Evolutionary conservation across 2,113 vertebrate species (phyloP).

Genomic region (Tautogolabrus adspersus): DNA sequence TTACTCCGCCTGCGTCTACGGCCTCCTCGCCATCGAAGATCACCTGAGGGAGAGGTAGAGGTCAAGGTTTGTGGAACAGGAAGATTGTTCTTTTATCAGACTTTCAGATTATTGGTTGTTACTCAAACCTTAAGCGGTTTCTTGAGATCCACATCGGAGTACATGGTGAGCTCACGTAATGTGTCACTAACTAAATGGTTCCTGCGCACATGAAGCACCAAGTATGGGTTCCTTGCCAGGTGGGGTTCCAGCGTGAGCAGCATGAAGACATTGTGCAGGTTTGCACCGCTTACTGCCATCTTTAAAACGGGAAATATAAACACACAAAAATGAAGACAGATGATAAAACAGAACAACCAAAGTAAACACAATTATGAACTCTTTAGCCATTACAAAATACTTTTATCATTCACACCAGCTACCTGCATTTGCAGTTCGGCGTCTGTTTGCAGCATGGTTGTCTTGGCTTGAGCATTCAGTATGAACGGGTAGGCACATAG

Average conservation of each 20-base stretch:
- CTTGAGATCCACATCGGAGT: constrained; percentile 97
- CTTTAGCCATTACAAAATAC: not conserved
- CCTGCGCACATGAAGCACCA: constrained; percentile 95
- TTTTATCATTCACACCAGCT: constrained; percentile 15
- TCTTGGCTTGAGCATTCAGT: constrained; percentile 97
- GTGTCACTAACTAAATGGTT: constrained; percentile 94
- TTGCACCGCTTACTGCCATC: constrained; percentile 97
- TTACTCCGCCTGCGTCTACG: constrained; percentile 95
- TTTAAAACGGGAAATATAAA: constrained; percentile 53
- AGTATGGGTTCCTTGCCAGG: constrained; percentile 93
- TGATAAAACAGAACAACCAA: not conserved
- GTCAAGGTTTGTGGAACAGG: not conserved
- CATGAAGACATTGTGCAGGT: constrained; percentile 98
- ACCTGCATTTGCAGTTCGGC: constrained; percentile 99
- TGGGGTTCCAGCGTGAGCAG: constrained; percentile 96
- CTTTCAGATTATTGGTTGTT: no score
- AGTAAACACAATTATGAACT: not conserved
- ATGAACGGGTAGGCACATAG: constrained; percentile 98
- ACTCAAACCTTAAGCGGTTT: constrained; percentile 95
- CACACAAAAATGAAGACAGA: not conserved
- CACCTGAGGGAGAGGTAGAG: constrained; percentile 81
- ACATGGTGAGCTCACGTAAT: constrained; percentile 93
- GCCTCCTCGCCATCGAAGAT: constrained; percentile 98
- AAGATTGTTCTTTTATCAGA: not conserved
- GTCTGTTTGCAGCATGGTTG: constrained; percentile 98